A percentile compares a stretch with the other conserved stretches of the same genome.
These are phyloP conservation scores for Riptortus pedestris DNA, from an alignment of 1,140 invertebrate species.

Conservation along the genomic window DNA sequence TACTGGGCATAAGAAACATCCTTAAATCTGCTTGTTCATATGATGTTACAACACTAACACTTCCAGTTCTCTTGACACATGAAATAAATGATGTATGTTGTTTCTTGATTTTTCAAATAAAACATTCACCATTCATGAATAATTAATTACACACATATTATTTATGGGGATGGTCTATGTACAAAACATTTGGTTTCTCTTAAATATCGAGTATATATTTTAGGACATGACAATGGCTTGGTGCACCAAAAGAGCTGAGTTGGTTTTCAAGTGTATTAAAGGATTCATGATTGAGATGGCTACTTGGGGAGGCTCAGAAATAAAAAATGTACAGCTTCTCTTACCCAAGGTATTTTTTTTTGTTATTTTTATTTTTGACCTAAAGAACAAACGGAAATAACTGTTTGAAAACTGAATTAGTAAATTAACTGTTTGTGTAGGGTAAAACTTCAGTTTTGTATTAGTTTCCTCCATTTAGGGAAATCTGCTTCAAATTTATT, in stretches of 20 bases:
- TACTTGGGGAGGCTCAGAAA: conserved; percentile 79
- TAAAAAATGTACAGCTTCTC: conserved; percentile 77
- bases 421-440: neutral
- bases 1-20: conserved; percentile 88
- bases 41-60: conserved; percentile 84
- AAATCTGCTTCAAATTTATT: too few relatives aligned
- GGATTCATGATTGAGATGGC: conserved; percentile 99
- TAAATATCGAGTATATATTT: conserved; percentile 31
- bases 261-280: conserved; percentile 97
- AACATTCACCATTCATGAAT: too few relatives aligned
- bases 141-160: too few relatives aligned
- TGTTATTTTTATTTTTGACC: too few relatives aligned
- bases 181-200: too few relatives aligned
- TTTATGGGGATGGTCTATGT: too few relatives aligned
- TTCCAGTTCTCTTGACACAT: conserved; percentile 84
- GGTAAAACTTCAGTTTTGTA: neutral
- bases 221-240: conserved; percentile 92
- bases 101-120: too few relatives aligned
- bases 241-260: conserved; percentile 89
- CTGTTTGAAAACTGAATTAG: neutral
- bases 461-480: neutral
- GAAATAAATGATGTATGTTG: conserved; percentile 78
- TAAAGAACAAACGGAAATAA: neutral
- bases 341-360: conserved; percentile 61
- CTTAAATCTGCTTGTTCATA: conserved; percentile 86